These are phyloP conservation scores for Ischnura elegans DNA, from an alignment of 2,888 invertebrate species.

Conservation along the genomic window DNA sequence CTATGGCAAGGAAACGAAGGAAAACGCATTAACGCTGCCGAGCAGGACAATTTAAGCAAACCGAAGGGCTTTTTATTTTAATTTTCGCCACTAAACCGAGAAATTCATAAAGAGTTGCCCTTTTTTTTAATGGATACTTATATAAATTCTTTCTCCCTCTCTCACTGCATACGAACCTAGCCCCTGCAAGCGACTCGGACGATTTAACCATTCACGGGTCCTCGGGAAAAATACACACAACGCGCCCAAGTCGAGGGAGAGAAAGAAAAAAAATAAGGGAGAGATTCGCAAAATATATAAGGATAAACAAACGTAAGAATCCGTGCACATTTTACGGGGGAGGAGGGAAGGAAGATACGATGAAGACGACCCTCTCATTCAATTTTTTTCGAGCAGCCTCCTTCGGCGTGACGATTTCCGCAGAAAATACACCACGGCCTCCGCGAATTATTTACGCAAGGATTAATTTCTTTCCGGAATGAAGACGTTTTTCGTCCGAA, in stretches of 20 bases:
- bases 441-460: conserved; percentile 58
- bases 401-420: conserved; percentile 38
- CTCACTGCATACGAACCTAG: neutral
- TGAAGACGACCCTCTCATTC: neutral
- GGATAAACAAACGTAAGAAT: neutral
- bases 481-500: conserved; percentile 54
- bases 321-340: neutral
- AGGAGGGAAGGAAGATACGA: neutral
- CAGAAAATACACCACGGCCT: neutral
- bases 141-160: no score
- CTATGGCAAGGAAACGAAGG: conserved; percentile 29
- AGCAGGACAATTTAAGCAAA: conserved; percentile 19
- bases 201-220: conserved; percentile 37
- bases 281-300: neutral
- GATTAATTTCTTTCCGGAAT: conserved; percentile 56
- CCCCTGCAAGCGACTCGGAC: neutral
- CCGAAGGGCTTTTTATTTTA: conserved; percentile 13
- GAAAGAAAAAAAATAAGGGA: no score
- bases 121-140: neutral
- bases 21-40: conserved; percentile 30
- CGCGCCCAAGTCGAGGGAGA: conserved; percentile 43
- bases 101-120: neutral
- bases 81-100: conserved; percentile 21
- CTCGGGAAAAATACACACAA: conserved; percentile 51
- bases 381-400: conserved; percentile 2